phyloP scores from a whole-genome alignment of 2,797 vertebrate species.

The Mareca strepera region DNA sequence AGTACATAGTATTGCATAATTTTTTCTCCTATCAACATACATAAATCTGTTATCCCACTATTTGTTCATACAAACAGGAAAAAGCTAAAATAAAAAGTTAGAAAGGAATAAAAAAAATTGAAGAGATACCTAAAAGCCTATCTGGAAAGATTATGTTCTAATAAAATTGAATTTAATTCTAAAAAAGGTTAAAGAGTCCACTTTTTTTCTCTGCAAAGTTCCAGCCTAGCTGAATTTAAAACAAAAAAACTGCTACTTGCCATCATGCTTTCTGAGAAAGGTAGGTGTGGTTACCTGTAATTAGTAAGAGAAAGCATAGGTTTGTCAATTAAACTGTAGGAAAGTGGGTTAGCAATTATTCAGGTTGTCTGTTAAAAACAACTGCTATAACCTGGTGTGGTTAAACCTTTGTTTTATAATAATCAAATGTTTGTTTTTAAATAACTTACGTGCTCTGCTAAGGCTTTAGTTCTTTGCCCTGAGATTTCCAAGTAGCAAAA shows the following conservation, averaged over 20 bases:
- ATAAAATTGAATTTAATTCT: neutral
- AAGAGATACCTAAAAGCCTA: neutral
- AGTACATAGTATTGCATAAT: neutral
- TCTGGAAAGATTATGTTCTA: neutral
- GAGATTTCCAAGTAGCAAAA: neutral
- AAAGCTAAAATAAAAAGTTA: neutral
- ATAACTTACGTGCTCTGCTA: neutral
- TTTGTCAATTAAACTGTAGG: constrained; percentile 12
- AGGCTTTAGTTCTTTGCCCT: neutral
- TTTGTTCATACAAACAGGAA: neutral
- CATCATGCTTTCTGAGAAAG: neutral
- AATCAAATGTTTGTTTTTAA: constrained; percentile 11
- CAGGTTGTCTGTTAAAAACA: neutral
- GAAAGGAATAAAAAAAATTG: neutral
- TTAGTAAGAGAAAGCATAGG: neutral
- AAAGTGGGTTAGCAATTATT: constrained; percentile 1
- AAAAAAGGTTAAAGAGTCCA: neutral
- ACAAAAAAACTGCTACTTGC: neutral
- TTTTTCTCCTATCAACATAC: neutral
- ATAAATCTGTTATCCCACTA: neutral
- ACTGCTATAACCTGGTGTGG: neutral
- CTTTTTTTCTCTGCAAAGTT: neutral
- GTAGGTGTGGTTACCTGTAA: constrained; percentile 3
- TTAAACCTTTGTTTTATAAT: constrained; percentile 9
- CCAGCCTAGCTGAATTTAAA: neutral